Conservation (phyloP, 2,113 vertebrate species). For the Cyanoramphus novaezelandiae region DNA sequence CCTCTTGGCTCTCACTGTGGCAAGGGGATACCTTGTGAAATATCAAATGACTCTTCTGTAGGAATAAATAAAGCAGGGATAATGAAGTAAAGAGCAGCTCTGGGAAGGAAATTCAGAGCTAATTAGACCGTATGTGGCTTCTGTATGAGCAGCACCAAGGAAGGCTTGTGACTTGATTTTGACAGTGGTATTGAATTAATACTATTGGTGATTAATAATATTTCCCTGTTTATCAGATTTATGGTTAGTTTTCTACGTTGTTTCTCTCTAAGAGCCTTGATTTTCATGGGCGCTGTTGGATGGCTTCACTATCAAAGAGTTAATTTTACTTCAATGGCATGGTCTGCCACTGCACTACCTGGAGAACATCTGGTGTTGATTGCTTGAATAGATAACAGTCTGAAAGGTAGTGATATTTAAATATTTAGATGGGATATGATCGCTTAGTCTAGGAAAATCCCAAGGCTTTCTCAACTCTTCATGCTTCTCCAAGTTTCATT, state of each 20-base stretch:
- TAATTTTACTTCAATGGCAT: neutral
- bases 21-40: neutral
- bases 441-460: slow-evolving; percentile 20
- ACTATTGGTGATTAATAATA: neutral
- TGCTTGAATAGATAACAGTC: neutral
- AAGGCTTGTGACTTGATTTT: slow-evolving; percentile 14
- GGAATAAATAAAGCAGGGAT: slow-evolving; percentile 17
- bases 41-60: neutral
- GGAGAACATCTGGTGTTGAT: slow-evolving; percentile 10
- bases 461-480: slow-evolving; percentile 13
- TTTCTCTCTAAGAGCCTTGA: slow-evolving; percentile 1
- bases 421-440: slow-evolving; percentile 51
- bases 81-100: slow-evolving; percentile 27
- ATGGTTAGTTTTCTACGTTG: neutral
- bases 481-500: neutral
- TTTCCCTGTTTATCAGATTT: neutral
- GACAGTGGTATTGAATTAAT: neutral
- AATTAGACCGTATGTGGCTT: neutral
- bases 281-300: neutral
- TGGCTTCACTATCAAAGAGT: neutral
- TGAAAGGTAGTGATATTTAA: slow-evolving; percentile 31
- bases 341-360: neutral
- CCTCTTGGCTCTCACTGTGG: neutral
- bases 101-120: neutral
- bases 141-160: neutral